Percentiles rank a stretch among this genome's conserved stretches.
Evolutionary conservation across 2,797 vertebrate species (phyloP).

Genomic region (Poecilia wingei): DNA sequence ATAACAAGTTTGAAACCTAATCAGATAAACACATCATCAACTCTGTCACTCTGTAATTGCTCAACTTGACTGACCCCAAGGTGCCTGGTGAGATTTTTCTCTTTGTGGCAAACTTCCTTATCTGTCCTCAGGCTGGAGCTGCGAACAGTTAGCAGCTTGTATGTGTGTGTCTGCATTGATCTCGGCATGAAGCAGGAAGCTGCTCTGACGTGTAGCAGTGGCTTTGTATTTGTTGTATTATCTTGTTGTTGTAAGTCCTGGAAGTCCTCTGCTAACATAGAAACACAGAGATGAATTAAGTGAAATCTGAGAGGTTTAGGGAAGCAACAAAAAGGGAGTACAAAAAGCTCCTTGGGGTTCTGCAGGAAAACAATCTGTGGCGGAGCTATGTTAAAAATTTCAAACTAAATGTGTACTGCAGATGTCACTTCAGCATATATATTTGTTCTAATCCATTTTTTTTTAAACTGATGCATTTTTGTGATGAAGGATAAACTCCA

Average conservation of each 20-base stretch:
- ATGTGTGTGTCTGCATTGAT: conserved; percentile 44
- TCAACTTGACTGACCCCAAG: conserved; percentile 48
- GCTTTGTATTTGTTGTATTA: conserved; percentile 15
- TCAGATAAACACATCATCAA: conserved; percentile 56
- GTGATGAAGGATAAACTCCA: not conserved
- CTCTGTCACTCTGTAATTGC: conserved; percentile 50
- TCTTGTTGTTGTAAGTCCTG: conserved; percentile 18
- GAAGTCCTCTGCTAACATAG: conserved; percentile 22
- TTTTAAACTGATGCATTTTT: not conserved
- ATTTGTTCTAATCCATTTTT: not conserved
- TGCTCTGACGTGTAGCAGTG: conserved; percentile 3
- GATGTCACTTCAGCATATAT: not conserved
- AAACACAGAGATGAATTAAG: conserved; percentile 6
- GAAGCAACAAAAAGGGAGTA: not conserved
- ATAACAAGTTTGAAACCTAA: conserved; percentile 51
- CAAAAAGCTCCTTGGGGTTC: not conserved
- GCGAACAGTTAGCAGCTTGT: conserved; percentile 34
- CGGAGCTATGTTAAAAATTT: not conserved
- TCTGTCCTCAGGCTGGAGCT: conserved; percentile 33
- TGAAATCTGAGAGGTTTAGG: conserved; percentile 10
- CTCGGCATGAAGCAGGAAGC: conserved; percentile 17
- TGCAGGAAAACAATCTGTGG: not conserved
- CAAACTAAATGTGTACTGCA: conserved; percentile 5
- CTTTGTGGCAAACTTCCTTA: conserved; percentile 46
- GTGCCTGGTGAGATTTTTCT: conserved; percentile 43